A percentile compares a stretch with the other conserved stretches of the same genome.
Evolutionary conservation across 2,797 vertebrate species (phyloP).

Genomic region (Cynopterus sphinx): DNA sequence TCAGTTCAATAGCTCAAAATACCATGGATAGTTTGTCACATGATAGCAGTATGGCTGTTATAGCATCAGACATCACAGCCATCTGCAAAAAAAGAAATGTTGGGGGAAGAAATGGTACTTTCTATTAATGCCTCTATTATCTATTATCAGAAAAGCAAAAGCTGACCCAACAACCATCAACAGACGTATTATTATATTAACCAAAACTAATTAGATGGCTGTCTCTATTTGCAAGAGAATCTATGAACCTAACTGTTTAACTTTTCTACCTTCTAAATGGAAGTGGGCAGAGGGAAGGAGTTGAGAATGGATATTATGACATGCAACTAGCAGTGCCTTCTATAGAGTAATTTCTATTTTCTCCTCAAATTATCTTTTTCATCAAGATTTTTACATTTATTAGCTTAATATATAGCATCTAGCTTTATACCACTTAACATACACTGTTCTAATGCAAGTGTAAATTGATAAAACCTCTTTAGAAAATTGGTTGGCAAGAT

Average conservation of each 20-base stretch:
- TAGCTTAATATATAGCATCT: background rate
- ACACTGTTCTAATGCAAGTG: background rate
- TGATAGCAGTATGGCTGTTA: background rate
- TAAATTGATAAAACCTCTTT: slow-evolving; percentile 36
- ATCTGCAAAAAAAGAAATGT: background rate
- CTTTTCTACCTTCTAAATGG: background rate
- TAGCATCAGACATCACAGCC: background rate
- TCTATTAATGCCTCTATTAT: background rate
- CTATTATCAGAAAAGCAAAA: background rate
- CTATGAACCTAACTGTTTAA: background rate
- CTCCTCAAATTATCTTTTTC: background rate
- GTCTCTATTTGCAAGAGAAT: background rate
- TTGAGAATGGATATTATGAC: background rate
- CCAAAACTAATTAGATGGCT: background rate
- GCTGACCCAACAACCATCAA: background rate
- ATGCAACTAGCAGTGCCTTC: background rate
- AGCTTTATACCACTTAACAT: background rate
- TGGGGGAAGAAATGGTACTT: background rate
- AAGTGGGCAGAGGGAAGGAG: background rate
- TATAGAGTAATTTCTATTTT: background rate
- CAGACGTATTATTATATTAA: background rate
- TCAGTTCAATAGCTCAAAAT: background rate
- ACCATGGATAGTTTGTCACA: background rate
- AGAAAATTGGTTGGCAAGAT: slow-evolving; percentile 17
- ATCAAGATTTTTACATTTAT: background rate